A percentile compares a stretch with the other conserved stretches of the same genome.
Evolutionary conservation across 2,113 vertebrate genomes (phyloP).

Genomic region (Hippocampus zosterae): DNA sequence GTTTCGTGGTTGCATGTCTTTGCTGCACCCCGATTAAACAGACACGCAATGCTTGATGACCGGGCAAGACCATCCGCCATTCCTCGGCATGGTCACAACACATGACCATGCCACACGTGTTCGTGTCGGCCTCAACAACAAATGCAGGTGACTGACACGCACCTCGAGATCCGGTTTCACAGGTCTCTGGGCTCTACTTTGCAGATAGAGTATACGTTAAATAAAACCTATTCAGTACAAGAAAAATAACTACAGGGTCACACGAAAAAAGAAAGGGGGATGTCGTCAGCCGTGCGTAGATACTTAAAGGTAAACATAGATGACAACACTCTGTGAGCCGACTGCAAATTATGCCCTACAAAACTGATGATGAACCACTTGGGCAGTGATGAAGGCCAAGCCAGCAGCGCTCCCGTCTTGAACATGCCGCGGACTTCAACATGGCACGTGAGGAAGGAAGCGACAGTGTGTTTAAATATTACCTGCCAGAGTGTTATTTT

Average conservation of each 20-base stretch:
- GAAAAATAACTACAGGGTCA: neutral
- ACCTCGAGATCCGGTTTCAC: neutral
- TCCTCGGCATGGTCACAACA: slow-evolving; percentile 47
- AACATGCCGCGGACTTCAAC: too few species aligned
- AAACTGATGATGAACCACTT: too few species aligned
- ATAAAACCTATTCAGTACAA: slow-evolving; percentile 3
- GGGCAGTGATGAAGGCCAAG: too few species aligned
- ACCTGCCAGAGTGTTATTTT: too few species aligned
- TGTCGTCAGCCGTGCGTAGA: too few species aligned
- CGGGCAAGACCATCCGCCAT: slow-evolving; percentile 9
- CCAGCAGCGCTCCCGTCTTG: too few species aligned
- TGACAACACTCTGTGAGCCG: too few species aligned
- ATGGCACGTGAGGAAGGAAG: too few species aligned
- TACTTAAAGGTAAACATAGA: too few species aligned
- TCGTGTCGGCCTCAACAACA: slow-evolving; percentile 4
- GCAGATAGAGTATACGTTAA: neutral
- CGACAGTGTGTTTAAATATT: too few species aligned
- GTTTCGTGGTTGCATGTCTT: slow-evolving; percentile 50
- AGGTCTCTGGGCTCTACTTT: neutral
- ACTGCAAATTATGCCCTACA: too few species aligned
- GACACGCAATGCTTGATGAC: slow-evolving; percentile 35
- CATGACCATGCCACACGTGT: slow-evolving; percentile 33
- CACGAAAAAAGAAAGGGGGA: too few species aligned
- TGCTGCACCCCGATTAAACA: slow-evolving; percentile 29
- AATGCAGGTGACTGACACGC: slow-evolving; percentile 6